A percentile compares a stretch with the other conserved stretches of the same genome.
Conservation (phyloP, 2,797 vertebrate species). For the Sylvia borin region DNA sequence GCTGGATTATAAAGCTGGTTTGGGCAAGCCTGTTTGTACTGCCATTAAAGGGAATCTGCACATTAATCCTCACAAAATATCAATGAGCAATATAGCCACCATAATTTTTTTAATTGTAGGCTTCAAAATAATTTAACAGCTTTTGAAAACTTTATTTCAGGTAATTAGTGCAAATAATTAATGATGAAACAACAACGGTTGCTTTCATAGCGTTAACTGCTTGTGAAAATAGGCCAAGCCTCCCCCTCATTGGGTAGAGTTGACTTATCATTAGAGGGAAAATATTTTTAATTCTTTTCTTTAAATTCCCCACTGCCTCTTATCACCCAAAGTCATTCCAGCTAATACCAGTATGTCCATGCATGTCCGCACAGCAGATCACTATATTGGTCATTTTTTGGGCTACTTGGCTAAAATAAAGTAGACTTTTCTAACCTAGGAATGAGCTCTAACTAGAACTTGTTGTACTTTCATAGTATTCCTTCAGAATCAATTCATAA, state of each 20-base stretch:
- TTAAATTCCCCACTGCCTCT: not conserved
- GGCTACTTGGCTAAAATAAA: not conserved
- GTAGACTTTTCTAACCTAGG: not conserved
- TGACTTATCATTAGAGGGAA: not conserved
- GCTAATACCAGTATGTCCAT: not conserved
- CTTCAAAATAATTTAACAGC: constrained; percentile 15
- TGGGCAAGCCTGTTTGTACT: constrained; percentile 35
- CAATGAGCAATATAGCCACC: not conserved
- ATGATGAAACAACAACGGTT: not conserved
- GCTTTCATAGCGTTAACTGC: not conserved
- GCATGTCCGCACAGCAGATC: not conserved
- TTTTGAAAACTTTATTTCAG: constrained; percentile 49
- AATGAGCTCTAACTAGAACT: not conserved
- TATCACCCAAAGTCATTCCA: not conserved
- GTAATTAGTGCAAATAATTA: constrained; percentile 43
- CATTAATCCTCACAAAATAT: constrained; percentile 24
- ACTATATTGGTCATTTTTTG: not conserved
- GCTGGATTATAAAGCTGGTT: constrained; percentile 44
- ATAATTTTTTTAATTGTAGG: not conserved
- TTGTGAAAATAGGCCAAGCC: not conserved
- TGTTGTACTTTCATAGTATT: not conserved
- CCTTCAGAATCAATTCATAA: not conserved
- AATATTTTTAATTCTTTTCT: not conserved
- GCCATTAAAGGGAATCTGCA: constrained; percentile 27
- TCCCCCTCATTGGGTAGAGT: not conserved